Evolutionary conservation across 2,888 invertebrate genomes (phyloP), one percentile per base, ranked within the genome.

Genomic region (Oscheius onirici): DNA sequence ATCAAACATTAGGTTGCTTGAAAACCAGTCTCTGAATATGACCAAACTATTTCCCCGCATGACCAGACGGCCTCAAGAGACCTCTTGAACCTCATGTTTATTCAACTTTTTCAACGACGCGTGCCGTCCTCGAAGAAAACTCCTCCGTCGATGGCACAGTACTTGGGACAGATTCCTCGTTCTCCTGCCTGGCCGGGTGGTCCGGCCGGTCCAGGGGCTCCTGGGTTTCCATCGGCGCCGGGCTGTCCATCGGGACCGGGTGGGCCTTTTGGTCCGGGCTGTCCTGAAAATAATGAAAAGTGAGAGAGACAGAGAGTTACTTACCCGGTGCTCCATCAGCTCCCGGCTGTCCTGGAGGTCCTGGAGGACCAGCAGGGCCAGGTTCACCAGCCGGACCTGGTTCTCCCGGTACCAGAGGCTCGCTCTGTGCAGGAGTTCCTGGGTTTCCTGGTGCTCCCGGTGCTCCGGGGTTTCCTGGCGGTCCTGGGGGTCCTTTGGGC

Each of bases 51-150:
- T 34, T 3, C 8, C 34, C 34, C 34, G 5, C 8, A 3, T 34
- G 34, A 34, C 34, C 34, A 34, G 34, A 34, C 34, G 5, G 3
- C 8, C 34, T 34, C 34, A 34, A 34, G 34, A 34, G 34, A 6
- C 34, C 34, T 34, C 34, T 34, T 34, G 34, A 34, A 34, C 34
- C 34, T 34, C 34, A 34, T 34, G 34, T 34, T 34, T 34, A 34
- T 34, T 34, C 34, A 8, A 6, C 3, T 34, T 8, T 8, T 34
- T 73, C 76, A 80, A 70, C 82, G 80, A 41, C 82, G 76, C 41
- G 84, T 84, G 76, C 85, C 85, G 75, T 85, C 84, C 74, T 85
- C 84, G 80, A 84, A 84, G 81, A 84, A 83, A 57, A 83, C 83
- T 73, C 83, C 83, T 55, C 83, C 83, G 63, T 83, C 83, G 74